Base-by-base conservation (phyloP, 2,888 invertebrate genomes). In the Autographa gamma region DNA sequence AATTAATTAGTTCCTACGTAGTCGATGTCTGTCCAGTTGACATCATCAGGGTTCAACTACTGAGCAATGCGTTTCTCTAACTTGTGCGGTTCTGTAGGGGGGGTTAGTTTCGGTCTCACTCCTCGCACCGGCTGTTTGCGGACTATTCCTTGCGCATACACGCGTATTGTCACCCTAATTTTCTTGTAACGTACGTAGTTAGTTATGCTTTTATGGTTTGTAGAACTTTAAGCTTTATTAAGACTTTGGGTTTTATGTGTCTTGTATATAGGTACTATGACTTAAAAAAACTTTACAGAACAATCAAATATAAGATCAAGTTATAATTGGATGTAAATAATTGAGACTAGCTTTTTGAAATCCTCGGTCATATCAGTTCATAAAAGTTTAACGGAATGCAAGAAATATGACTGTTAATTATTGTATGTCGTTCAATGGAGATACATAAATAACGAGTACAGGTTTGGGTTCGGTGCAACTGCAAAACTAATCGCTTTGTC, bases 301-400 rank as follows among this genome's bases (percentile, higher is more conserved):
- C 43, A 65, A n/a, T 19, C 34, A 7, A 52, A 18, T 14, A 59
- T 71, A 67, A 34, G 38, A 66, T 19, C 16, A 64, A 19, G 14
- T 58, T 52, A 65, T 43, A 31, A 78, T 80, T 73, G 68, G 60
- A 58, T 60, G 9, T 58, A 71, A 74, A 65, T 81, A 86, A 89
- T 93, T 95, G 95, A 95, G 95, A 95, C 95, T 95, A 95, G 95
- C 95, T 92, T 91, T 93, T 94, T 93, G 86, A 89, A 86, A 84
- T 79, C 86, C 85, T 88, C 92, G 93, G 93, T 93, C 91, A 83
- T 79, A 76, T 61, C 25, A 60, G n/a, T 60, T 2, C 56, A 76
- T 69, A 76, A 77, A 73, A 72, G 65, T 76, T 9, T 60, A 52
- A 77, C 61, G 58, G 58, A 69, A 74, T 69, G 65, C 14, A 54